phyloP scores from a whole-genome alignment of 1,140 invertebrate species.

The Helicoverpa armigera region DNA sequence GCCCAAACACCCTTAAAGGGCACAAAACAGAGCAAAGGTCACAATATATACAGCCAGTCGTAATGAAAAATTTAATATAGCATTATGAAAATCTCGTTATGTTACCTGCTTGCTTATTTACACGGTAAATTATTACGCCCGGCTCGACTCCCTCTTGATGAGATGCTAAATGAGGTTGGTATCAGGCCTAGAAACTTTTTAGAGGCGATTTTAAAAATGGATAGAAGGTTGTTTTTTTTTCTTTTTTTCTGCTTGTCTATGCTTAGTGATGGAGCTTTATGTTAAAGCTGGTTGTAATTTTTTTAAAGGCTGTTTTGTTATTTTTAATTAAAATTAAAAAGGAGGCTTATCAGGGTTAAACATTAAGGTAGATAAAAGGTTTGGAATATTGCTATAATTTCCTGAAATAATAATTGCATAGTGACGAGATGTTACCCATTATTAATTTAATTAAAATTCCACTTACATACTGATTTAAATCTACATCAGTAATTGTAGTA shows the following conservation, averaged over 20 bases:
- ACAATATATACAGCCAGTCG: slow-evolving; percentile 6
- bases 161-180: not conserved
- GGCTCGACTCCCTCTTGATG: slow-evolving; percentile 1
- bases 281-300: not conserved
- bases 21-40: slow-evolving; percentile 5
- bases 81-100: slow-evolving; percentile 25
- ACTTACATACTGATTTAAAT: no score
- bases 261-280: not conserved
- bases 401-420: no score
- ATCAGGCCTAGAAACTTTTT: not conserved
- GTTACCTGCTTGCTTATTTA: slow-evolving; percentile 6
- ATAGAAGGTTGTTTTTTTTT: not conserved
- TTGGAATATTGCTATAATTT: no score
- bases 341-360: no score
- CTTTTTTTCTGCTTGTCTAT: not conserved
- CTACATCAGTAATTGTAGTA: no score
- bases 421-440: no score
- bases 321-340: no score
- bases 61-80: slow-evolving; percentile 29
- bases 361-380: no score
- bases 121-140: slow-evolving; percentile 11
- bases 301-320: not conserved
- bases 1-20: not conserved
- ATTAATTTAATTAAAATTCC: no score
- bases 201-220: not conserved